Evolutionary conservation across 1,140 invertebrate species (phyloP), one percentile per base, ranked within the genome.

Genomic region (Anthonomus grandis): DNA sequence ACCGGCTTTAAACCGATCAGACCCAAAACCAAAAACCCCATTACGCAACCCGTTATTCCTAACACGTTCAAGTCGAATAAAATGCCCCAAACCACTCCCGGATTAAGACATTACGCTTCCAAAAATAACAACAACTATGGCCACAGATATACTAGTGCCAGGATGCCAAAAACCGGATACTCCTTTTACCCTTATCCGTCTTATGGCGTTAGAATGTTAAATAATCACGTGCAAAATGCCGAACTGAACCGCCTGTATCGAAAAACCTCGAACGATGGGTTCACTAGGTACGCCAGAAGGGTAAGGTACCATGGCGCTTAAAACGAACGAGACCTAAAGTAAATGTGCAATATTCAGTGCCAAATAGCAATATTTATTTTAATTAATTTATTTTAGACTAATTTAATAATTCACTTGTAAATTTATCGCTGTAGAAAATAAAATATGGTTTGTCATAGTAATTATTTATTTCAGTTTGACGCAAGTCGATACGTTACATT

Each of bases 11-110:
- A 64, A 39, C 60, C 63, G 4, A 51, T 68, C n/a, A 48, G 6
- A 10, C 17, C 45, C 4, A 62, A 54, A 49, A 18, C 55, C 18
- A 57, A 39, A 36, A 47, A 38, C 10, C 6, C 15, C 13, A 54
- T 52, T 18, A 56, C 36, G 25, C 52, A 61, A 25, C 50, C 46
- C 9, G 27, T 39, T 5, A 46, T 51, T 34, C 57, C 61, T 18
- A 51, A 65, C 23, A 68, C 64, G 12, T 68, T 53, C 36, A 64
- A 57, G 36, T 59, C 59, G 0, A 59, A 58, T 25, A 63, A 67
- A 37, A 66, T 66, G 49, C 60, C 63, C 5, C 41, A 57, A 18
- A 62, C 48, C 17, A 69, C 64, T 45, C 64, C 64, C 6, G 67
- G 67, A 21, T 53, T 69, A 19, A 64, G 58, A 19, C 56, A 64